Evolutionary conservation across 1,140 invertebrate genomes (phyloP).

Genomic region (Frieseomelitta varia): DNA sequence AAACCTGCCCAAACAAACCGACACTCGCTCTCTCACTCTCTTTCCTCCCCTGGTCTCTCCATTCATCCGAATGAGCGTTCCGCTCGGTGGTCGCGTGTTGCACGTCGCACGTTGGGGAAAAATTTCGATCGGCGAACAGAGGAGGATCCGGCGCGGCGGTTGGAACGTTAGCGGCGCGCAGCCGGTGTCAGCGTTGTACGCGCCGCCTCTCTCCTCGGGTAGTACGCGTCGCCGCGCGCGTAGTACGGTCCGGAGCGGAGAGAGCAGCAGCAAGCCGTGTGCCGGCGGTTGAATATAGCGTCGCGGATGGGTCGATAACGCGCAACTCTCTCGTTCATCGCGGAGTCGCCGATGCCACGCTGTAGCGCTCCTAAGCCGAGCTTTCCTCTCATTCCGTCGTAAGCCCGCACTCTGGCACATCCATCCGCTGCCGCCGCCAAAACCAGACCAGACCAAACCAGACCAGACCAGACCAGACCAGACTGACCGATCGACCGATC

Average conservation of each 20-base stretch:
- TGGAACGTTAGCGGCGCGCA: neutral
- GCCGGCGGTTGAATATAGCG: constrained; percentile 70
- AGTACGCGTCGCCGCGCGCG: constrained; percentile 42
- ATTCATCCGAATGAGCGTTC: constrained; percentile 17
- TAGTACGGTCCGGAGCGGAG: constrained; percentile 59
- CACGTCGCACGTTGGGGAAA: neutral
- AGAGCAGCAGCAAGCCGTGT: constrained; percentile 32
- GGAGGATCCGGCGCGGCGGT: neutral
- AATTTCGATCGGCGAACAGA: constrained; percentile 9
- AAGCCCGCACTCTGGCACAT: constrained; percentile 76
- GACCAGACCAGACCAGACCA: constrained; percentile 26
- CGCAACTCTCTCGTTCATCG: constrained; percentile 80
- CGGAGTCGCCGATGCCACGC: constrained; percentile 76
- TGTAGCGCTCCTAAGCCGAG: constrained; percentile 73
- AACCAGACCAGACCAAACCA: constrained; percentile 17
- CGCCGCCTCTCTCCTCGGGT: neutral
- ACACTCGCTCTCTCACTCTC: neutral
- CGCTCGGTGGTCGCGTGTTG: neutral
- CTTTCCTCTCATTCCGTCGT: constrained; percentile 77
- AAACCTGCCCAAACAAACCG: neutral
- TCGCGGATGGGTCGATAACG: constrained; percentile 80
- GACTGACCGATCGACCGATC: constrained; percentile 42
- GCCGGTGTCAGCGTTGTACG: constrained; percentile 14
- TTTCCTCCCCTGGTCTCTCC: neutral
- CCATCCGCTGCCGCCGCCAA: constrained; percentile 63